phyloP scores from a whole-genome alignment of 2,113 vertebrate genomes.

The Calyptomena viridis region DNA sequence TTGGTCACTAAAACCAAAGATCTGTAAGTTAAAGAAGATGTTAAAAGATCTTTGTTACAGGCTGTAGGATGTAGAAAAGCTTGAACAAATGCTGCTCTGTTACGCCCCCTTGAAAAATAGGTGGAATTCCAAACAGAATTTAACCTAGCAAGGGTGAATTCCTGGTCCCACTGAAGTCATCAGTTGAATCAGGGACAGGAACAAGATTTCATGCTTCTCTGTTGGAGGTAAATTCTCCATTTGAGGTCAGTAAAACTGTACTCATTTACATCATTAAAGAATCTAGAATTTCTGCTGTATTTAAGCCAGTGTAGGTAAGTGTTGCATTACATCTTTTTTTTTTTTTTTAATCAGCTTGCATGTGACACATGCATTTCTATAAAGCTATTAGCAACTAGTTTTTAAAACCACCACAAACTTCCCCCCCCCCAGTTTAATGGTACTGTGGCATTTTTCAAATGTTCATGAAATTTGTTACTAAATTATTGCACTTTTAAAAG shows the following conservation, averaged over 20 bases:
- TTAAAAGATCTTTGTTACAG: not conserved
- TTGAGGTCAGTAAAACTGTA: not conserved
- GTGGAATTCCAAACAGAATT: not conserved
- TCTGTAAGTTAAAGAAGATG: not conserved
- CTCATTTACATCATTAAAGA: not conserved
- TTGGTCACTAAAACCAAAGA: not conserved
- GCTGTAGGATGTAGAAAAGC: not conserved
- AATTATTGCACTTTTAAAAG: slow-evolving; percentile 27
- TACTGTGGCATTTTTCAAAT: slow-evolving; percentile 36
- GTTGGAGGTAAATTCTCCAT: not conserved
- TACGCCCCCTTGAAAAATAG: not conserved
- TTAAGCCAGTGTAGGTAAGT: not conserved
- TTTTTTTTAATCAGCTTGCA: not conserved
- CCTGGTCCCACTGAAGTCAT: not conserved
- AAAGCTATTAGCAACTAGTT: not conserved
- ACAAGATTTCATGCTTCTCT: not conserved
- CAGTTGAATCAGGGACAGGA: not conserved
- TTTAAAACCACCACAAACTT: not conserved
- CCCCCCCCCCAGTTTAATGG: not conserved
- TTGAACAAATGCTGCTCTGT: slow-evolving; percentile 43
- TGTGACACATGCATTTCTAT: slow-evolving; percentile 1
- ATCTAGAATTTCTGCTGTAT: not conserved
- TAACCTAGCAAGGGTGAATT: not conserved
- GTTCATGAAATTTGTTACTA: not conserved
- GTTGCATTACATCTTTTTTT: not conserved